phyloP scores from a whole-genome alignment of 2,888 invertebrate species.

The Hanleya hanleyi region DNA sequence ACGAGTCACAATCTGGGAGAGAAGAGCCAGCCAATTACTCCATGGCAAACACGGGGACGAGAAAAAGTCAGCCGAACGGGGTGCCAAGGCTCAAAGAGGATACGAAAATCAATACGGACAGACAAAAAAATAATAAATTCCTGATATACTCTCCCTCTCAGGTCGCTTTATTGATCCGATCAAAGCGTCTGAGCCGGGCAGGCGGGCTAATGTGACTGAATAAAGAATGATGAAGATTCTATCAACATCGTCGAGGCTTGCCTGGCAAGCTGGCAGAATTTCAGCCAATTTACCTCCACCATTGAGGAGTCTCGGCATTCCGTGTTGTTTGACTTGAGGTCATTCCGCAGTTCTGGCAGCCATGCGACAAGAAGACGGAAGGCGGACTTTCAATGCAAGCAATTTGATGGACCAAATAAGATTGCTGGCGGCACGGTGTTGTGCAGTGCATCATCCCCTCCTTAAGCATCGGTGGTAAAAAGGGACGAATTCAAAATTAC shows the following conservation, averaged over 20 bases:
- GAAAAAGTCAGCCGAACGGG: neutral
- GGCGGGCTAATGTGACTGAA: neutral
- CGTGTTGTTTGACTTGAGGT: neutral
- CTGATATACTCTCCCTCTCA: neutral
- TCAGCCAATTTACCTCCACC: neutral
- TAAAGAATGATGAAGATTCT: neutral
- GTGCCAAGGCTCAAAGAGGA: neutral
- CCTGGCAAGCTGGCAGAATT: neutral
- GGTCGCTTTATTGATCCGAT: neutral
- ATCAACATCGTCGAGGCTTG: neutral
- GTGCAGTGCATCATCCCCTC: too few species aligned
- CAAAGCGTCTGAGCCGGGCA: neutral
- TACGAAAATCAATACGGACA: neutral
- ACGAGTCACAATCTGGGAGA: neutral
- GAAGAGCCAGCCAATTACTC: slow-evolving; percentile 3
- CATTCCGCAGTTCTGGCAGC: too few species aligned
- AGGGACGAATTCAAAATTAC: too few species aligned
- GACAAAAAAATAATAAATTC: neutral
- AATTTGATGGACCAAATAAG: too few species aligned
- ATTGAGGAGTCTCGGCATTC: neutral
- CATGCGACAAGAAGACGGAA: too few species aligned
- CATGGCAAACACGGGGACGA: neutral
- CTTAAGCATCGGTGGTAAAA: too few species aligned
- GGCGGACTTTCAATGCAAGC: too few species aligned
- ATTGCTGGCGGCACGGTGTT: too few species aligned